phyloP scores from a whole-genome alignment of 2,797 vertebrate genomes.

The Chelidonichthys spinosus region DNA sequence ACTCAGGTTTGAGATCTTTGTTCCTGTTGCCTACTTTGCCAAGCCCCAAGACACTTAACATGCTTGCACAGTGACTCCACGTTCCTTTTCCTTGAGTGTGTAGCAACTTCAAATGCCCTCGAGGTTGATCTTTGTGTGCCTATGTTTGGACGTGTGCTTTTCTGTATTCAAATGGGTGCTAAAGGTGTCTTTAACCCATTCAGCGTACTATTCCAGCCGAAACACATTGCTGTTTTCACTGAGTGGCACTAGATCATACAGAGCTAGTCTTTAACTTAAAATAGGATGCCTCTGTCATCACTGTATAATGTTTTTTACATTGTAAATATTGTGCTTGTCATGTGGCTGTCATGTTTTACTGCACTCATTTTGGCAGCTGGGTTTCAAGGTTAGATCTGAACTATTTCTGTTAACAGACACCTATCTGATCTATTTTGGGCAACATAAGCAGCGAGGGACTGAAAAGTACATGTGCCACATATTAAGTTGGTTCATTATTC shows the following conservation, averaged over 20 bases:
- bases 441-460: constrained; percentile 31
- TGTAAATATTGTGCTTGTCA: not conserved
- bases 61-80: constrained; percentile 40
- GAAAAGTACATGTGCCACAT: constrained; percentile 44
- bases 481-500: constrained; percentile 23
- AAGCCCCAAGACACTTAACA: constrained; percentile 23
- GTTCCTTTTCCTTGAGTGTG: constrained; percentile 30
- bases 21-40: constrained; percentile 4
- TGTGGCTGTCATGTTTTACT: constrained; percentile 26
- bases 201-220: not conserved
- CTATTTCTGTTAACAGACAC: constrained; percentile 66
- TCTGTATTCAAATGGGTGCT: constrained; percentile 28
- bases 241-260: not conserved
- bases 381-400: constrained; percentile 66
- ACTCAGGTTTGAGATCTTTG: not conserved
- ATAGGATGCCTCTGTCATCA: not conserved
- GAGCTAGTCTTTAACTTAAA: not conserved
- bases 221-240: not conserved
- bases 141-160: constrained; percentile 6
- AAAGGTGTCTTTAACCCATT: constrained; percentile 32
- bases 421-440: constrained; percentile 62
- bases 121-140: constrained; percentile 35
- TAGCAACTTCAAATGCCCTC: constrained; percentile 51
- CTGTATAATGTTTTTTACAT: not conserved
- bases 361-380: constrained; percentile 51